These are phyloP conservation scores for Sakesphorus luctuosus DNA, from an alignment of 2,113 vertebrate species.

Conservation along the genomic window DNA sequence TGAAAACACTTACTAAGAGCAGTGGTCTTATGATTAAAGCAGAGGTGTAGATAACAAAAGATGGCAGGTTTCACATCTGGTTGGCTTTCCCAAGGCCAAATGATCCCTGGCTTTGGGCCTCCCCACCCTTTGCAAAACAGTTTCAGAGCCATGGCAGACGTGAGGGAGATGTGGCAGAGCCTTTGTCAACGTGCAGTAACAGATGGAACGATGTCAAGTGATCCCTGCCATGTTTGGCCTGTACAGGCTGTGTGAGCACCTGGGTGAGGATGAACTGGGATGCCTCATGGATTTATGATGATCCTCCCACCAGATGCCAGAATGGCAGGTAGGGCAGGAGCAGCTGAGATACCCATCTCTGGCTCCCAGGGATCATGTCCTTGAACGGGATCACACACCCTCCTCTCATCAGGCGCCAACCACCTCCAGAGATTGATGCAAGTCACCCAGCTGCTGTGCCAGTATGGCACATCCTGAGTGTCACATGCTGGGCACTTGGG, in stretches of 20 bases:
- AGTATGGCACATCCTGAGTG: accelerated
- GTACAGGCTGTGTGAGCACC: not conserved
- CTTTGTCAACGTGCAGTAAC: not conserved
- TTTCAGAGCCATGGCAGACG: accelerated
- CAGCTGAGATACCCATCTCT: not conserved
- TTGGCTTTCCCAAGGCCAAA: not conserved
- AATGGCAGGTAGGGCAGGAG: not conserved
- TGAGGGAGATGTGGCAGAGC: not conserved
- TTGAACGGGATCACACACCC: not conserved
- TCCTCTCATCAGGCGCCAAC: not conserved
- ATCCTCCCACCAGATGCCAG: slow-evolving; percentile 9
- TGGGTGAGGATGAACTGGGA: not conserved
- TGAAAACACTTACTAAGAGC: not conserved
- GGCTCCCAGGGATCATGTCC: not conserved
- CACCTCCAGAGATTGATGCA: not conserved
- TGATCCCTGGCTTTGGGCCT: not conserved
- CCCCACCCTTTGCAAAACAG: not conserved
- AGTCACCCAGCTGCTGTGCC: not conserved
- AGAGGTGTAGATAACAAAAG: not conserved
- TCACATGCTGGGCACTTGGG: not conserved
- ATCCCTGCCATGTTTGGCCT: not conserved
- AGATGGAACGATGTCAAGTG: not conserved
- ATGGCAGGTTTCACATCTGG: not conserved
- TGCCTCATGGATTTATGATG: not conserved
- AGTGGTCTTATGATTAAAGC: not conserved